phyloP scores from a whole-genome alignment of 2,888 invertebrate genomes.

The Holacanthella duospinosa region DNA sequence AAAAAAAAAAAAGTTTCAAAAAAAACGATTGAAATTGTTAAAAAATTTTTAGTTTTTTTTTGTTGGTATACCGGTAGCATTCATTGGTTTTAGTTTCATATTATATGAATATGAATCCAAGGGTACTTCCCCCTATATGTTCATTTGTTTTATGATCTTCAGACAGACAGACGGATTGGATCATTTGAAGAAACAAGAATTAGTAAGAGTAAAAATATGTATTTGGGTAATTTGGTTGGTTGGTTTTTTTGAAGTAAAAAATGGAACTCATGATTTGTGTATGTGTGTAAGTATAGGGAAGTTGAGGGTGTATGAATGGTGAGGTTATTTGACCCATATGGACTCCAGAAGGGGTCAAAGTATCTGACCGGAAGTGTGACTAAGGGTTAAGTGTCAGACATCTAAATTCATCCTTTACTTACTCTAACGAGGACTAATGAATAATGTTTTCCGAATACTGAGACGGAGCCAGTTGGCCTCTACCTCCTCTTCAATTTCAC shows the following conservation, averaged over 20 bases:
- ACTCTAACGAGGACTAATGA: not conserved
- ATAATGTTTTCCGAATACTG: not conserved
- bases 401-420: not conserved
- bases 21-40: too few relatives aligned
- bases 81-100: too few relatives aligned
- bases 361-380: conserved; percentile 38
- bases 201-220: not conserved
- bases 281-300: conserved; percentile 15
- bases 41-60: too few relatives aligned
- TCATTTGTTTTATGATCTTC: conserved; percentile 2
- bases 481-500: not conserved
- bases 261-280: conserved; percentile 8
- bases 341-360: conserved; percentile 37
- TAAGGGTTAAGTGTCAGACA: conserved; percentile 33
- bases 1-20: too few relatives aligned
- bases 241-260: not conserved
- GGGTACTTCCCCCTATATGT: not conserved
- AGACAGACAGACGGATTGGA: conserved; percentile 6
- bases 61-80: too few relatives aligned
- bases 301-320: conserved; percentile 26
- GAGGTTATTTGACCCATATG: conserved; percentile 35
- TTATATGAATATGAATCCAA: not conserved
- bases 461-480: not conserved
- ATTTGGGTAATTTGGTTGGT: not conserved
- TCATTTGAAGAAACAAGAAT: not conserved